These are phyloP conservation scores for Nyctibius grandis DNA, from an alignment of 2,797 vertebrate genomes.

Conservation along the genomic window DNA sequence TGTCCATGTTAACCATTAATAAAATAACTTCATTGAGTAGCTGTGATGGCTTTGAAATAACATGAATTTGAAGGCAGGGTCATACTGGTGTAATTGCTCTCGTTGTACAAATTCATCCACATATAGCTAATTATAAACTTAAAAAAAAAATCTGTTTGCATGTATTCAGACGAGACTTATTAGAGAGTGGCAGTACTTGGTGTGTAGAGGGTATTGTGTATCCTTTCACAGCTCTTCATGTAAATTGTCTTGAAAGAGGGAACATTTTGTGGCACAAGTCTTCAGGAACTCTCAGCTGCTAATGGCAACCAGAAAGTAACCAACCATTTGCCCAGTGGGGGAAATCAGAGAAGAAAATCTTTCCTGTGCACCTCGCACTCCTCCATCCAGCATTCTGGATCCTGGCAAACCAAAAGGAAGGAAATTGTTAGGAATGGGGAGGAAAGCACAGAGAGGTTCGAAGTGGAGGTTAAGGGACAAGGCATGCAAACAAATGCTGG, in stretches of 20 bases:
- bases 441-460: neutral
- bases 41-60: neutral
- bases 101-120: neutral
- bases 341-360: neutral
- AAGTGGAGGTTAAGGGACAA: neutral
- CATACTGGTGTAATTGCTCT: neutral
- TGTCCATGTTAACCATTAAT: neutral
- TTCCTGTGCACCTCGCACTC: neutral
- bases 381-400: neutral
- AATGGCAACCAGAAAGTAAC: neutral
- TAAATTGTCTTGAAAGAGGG: neutral
- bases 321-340: neutral
- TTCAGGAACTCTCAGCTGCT: neutral
- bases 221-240: neutral
- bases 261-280: neutral
- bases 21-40: neutral
- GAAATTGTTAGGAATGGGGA: neutral
- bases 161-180: neutral
- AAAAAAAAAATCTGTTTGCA: neutral
- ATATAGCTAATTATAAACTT: neutral
- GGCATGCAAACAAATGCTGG: neutral
- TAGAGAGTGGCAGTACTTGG: neutral
- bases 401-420: neutral
- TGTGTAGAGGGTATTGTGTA: neutral
- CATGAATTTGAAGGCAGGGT: neutral